phyloP scores from a whole-genome alignment of 2,113 vertebrate species.

The Cavia aperea region DNA sequence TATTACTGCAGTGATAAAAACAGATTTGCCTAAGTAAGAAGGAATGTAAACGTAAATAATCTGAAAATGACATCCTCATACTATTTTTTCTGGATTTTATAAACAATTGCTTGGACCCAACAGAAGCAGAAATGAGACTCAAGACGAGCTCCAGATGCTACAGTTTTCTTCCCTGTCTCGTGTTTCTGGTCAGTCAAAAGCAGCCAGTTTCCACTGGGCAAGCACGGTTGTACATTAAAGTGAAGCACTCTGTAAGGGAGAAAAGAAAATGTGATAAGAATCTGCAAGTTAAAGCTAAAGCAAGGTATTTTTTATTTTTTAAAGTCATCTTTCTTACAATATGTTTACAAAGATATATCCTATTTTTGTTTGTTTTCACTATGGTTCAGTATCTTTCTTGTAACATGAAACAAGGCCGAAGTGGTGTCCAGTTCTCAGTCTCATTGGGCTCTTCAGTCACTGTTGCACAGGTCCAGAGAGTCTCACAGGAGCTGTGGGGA shows the following conservation, averaged over 20 bases:
- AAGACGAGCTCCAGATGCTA: not conserved
- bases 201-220: not conserved
- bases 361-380: slow-evolving; percentile 15
- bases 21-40: not conserved
- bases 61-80: slow-evolving; percentile 13
- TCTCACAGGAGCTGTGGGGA: not conserved
- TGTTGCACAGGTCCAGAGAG: no score
- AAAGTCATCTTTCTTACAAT: not conserved
- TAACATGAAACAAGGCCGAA: not conserved
- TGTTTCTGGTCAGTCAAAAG: not conserved
- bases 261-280: slow-evolving; percentile 13
- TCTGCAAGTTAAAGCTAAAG: not conserved
- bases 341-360: not conserved
- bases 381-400: not conserved
- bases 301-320: not conserved
- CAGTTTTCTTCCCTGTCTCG: not conserved
- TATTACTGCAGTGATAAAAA: slow-evolving; percentile 13
- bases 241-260: not conserved
- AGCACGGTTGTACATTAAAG: not conserved
- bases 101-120: not conserved
- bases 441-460: no score
- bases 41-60: slow-evolving; percentile 16
- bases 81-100: not conserved
- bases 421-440: not conserved
- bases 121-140: slow-evolving; percentile 1